phyloP scores from a whole-genome alignment of 2,113 vertebrate genomes.

The Dipodomys spectabilis region DNA sequence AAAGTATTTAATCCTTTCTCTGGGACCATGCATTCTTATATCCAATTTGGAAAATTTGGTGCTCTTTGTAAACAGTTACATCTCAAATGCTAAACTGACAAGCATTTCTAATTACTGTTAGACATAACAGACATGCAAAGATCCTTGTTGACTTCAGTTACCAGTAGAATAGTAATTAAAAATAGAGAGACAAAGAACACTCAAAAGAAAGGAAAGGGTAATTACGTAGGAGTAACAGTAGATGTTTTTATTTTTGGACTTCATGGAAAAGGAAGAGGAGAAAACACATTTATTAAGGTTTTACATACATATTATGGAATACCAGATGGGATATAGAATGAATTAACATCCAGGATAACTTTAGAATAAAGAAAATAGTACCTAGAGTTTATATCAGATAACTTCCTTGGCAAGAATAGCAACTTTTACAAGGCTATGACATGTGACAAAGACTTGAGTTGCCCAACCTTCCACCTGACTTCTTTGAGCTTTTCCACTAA shows the following conservation, averaged over 20 bases:
- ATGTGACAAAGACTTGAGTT: background rate
- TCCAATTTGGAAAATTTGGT: conserved; percentile 67
- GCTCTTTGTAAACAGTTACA: conserved; percentile 57
- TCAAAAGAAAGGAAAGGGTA: background rate
- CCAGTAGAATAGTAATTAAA: conserved; percentile 55
- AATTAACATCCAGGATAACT: background rate
- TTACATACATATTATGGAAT: background rate
- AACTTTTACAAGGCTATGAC: background rate
- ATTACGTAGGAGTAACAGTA: background rate
- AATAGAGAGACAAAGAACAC: conserved; percentile 6
- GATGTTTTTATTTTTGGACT: background rate
- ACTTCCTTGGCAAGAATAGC: background rate
- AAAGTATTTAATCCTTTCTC: conserved; percentile 43
- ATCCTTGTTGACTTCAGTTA: conserved; percentile 65
- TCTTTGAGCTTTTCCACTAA: background rate
- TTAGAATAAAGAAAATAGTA: background rate
- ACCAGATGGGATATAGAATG: background rate
- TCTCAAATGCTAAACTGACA: conserved; percentile 61
- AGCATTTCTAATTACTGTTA: conserved; percentile 73
- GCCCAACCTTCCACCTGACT: background rate
- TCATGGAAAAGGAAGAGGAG: background rate
- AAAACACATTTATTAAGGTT: background rate
- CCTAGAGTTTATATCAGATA: background rate
- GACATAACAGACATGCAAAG: conserved; percentile 36
- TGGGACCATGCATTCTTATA: conserved; percentile 54